Evolutionary conservation across 2,888 invertebrate species (phyloP).

Genomic region (Latheticus oryzae): DNA sequence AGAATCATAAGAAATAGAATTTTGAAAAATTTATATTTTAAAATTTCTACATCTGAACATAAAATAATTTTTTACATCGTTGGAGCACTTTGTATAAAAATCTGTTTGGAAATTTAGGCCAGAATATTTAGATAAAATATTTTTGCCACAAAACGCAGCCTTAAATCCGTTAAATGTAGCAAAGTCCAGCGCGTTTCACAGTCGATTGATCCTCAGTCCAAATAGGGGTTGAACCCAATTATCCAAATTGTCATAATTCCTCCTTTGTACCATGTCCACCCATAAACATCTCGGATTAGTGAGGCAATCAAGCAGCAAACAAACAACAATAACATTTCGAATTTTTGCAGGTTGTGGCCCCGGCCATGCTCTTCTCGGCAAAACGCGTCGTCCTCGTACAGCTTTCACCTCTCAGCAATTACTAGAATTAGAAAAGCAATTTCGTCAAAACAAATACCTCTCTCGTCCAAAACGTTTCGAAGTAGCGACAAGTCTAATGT

Average conservation of each 20-base stretch:
- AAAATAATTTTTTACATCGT: too few species aligned
- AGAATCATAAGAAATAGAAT: too few species aligned
- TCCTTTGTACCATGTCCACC: slow-evolving; percentile 8
- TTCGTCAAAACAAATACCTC: slow-evolving; percentile 98
- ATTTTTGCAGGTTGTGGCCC: slow-evolving; percentile 69
- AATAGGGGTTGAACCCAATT: slow-evolving; percentile 12
- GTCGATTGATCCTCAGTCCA: slow-evolving; percentile 15
- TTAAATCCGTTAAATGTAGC: neutral
- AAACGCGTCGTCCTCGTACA: slow-evolving; percentile 93
- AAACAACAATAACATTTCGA: too few species aligned
- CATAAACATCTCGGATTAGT: slow-evolving; percentile 11
- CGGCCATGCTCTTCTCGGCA: slow-evolving; percentile 84
- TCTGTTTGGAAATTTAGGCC: too few species aligned
- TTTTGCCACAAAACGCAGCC: neutral
- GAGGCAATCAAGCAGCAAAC: slow-evolving; percentile 3
- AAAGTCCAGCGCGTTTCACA: slow-evolving; percentile 13
- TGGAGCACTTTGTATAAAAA: too few species aligned
- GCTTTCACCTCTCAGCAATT: slow-evolving; percentile 98
- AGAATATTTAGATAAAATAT: too few species aligned
- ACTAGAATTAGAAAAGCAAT: slow-evolving; percentile 97
- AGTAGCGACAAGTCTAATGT: slow-evolving; percentile 96
- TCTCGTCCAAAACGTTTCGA: slow-evolving; percentile 98
- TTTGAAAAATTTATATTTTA: too few species aligned
- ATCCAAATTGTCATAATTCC: slow-evolving; percentile 15
- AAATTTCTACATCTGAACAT: too few species aligned